Evolutionary conservation across 2,888 invertebrate genomes (phyloP), one percentile per base, ranked within the genome.

Genomic region (Apoda limacodes): DNA sequence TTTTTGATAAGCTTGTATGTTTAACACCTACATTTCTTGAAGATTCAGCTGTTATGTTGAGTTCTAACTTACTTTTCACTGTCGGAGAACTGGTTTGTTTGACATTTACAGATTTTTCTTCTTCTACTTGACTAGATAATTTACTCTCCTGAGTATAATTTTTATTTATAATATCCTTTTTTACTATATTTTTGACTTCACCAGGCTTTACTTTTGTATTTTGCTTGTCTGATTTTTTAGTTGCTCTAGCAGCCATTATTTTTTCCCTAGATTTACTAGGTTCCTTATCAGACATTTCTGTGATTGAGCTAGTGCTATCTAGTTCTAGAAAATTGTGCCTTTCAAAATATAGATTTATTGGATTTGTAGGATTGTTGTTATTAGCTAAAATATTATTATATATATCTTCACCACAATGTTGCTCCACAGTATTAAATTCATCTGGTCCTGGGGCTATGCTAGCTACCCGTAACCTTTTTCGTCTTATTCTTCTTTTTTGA

Each of bases 201-300:
- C 35, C 24, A 20, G 34, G 50, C 41, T 69, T 71, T 28, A 39
- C 42, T 42, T 69, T 76, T 2, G 45, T 52, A 38, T 72, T 72
- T 14, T 55, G 59, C 53, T 76, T 78, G 10, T 62, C 59, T 28
- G 57, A 45, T 48, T 75, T 78, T 34, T 78, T 80, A n/a, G 68
- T 69, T 52, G 75, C 67, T 41, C 78, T 65, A 5, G 71, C 69
- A 32, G 72, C 75, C 42, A 60, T 34, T 2, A 78, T 51, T 24
- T 71, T 66, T 12, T 72, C 67, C 43, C 60, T 64, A 15, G 66
- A 48, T 43, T 62, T 63, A 11, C 42, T 35, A 28, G 34, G 44
- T 14, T 62, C 64, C 42, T 53, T 62, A 6, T 62, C 49, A 39
- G 68, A 65, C 63, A 68, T 68, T 20, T 47, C 45, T n/a, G n/a